Evolutionary conservation across 2,797 vertebrate genomes (phyloP).

Genomic region (Allochrocebus solatus): DNA sequence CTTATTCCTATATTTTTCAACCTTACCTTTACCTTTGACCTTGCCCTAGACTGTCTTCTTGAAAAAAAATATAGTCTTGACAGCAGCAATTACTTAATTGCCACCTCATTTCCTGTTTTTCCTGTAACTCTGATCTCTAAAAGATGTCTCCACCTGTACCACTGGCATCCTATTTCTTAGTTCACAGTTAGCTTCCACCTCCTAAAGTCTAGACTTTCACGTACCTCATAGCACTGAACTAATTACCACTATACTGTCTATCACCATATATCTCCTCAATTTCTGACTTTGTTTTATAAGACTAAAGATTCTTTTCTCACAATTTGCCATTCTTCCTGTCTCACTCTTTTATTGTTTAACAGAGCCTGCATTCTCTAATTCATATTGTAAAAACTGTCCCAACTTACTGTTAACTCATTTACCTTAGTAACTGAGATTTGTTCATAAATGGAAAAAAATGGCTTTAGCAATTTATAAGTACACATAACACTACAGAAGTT

Average conservation of each 20-base stretch:
- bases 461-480: neutral
- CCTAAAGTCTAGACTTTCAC: slow-evolving; percentile 10
- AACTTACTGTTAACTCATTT: neutral
- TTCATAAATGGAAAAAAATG: neutral
- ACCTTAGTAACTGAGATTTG: neutral
- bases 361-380: neutral
- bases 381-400: neutral
- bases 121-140: slow-evolving; percentile 48
- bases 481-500: neutral
- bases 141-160: slow-evolving; percentile 53
- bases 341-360: neutral
- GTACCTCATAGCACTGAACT: neutral
- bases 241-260: neutral
- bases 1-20: slow-evolving; percentile 15
- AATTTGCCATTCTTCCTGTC: neutral
- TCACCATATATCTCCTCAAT: neutral
- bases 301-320: neutral
- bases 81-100: slow-evolving; percentile 60
- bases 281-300: neutral
- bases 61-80: slow-evolving; percentile 45
- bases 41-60: slow-evolving; percentile 39
- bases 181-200: slow-evolving; percentile 14
- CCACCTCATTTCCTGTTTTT: slow-evolving; percentile 52
- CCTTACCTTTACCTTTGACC: slow-evolving; percentile 58
- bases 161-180: slow-evolving; percentile 3